Conservation (phyloP, 1,140 invertebrate species). For the Bombus confusus region DNA sequence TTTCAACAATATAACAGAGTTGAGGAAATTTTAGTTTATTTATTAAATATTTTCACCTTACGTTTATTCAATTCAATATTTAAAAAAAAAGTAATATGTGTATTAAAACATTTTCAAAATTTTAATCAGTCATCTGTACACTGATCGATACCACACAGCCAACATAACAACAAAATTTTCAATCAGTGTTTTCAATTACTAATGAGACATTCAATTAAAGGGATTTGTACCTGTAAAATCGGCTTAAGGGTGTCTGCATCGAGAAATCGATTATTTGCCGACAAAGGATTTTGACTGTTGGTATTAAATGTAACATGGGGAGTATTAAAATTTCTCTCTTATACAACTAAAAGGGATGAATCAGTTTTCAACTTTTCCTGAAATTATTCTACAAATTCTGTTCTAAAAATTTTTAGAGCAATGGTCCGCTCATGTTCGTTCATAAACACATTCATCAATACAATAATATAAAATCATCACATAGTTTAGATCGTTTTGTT, state of each 20-base stretch:
- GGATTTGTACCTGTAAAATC: slow-evolving; percentile 52
- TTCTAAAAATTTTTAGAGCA: too few relatives aligned
- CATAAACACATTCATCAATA: too few relatives aligned
- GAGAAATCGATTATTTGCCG: slow-evolving; percentile 43
- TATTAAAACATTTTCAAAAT: not conserved
- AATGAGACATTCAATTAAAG: slow-evolving; percentile 60
- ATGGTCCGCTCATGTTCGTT: too few relatives aligned
- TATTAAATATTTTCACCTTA: too few relatives aligned
- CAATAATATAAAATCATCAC: too few relatives aligned
- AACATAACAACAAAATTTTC: slow-evolving; percentile 26
- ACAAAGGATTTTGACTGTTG: slow-evolving; percentile 35
- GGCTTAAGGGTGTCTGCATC: slow-evolving; percentile 31
- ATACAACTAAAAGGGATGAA: not conserved
- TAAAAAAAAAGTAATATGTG: not conserved
- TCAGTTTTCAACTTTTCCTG: not conserved
- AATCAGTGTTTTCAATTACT: slow-evolving; percentile 59
- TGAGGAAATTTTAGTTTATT: too few relatives aligned
- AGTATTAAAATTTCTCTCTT: not conserved
- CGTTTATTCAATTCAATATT: too few relatives aligned
- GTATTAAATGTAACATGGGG: slow-evolving; percentile 14
- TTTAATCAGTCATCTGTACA: not conserved
- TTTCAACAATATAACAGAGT: too few relatives aligned
- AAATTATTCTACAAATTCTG: too few relatives aligned
- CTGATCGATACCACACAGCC: not conserved
- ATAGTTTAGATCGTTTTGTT: too few relatives aligned